phyloP scores from a whole-genome alignment of 1,140 invertebrate genomes.

The Cyrtorhinus lividipennis region DNA sequence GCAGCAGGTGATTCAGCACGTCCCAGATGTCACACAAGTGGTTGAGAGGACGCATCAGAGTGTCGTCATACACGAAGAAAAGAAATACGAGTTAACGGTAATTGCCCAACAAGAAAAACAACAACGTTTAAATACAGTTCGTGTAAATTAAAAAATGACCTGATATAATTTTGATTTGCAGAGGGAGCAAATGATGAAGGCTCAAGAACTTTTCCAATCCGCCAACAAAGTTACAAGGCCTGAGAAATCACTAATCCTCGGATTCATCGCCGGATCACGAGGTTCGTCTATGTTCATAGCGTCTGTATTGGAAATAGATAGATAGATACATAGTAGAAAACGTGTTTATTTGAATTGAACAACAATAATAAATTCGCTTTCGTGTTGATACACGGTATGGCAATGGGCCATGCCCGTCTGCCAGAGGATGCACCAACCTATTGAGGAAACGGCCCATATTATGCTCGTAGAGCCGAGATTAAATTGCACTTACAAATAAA shows the following conservation, averaged over 20 bases:
- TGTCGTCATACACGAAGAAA: not conserved
- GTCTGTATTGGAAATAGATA: constrained; percentile 4
- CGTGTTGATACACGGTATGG: no score
- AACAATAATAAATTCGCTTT: no score
- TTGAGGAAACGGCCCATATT: no score
- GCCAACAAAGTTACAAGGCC: constrained; percentile 90
- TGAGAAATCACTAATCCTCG: constrained; percentile 91
- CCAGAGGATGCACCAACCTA: no score
- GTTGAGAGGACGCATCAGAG: constrained; percentile 39
- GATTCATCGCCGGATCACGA: constrained; percentile 93
- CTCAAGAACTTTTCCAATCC: constrained; percentile 92
- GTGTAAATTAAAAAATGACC: not conserved
- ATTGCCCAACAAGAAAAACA: no score
- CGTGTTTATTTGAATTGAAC: no score
- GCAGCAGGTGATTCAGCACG: not conserved
- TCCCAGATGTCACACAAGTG: not conserved
- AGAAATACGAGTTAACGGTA: constrained; percentile 14
- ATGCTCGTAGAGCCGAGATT: no score
- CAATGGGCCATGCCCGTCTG: no score
- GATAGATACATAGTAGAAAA: no score
- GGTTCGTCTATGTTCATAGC: constrained; percentile 35
- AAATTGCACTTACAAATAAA: not conserved
- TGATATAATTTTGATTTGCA: constrained; percentile 26
- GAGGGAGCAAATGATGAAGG: constrained; percentile 92
- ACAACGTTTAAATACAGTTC: not conserved